A percentile compares a stretch with the other conserved stretches of the same genome.
These are phyloP conservation scores for Melinopterus prodromus DNA, from an alignment of 2,888 invertebrate species.

Conservation along the genomic window DNA sequence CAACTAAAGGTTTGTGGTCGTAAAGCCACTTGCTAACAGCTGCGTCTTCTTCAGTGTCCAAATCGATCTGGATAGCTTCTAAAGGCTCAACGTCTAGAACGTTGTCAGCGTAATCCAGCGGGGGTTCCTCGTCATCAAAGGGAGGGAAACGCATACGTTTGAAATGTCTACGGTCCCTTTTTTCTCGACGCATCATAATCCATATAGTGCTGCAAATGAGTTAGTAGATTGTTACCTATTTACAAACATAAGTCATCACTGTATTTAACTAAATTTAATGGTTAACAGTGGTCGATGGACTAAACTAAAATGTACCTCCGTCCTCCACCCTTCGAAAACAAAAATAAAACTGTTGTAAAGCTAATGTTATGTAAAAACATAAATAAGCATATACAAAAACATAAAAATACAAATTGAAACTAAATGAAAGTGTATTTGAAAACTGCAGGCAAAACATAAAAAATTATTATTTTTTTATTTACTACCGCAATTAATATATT, in stretches of 20 bases:
- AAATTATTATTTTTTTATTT: no score
- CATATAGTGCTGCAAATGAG: constrained; percentile 87
- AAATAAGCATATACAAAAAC: no score
- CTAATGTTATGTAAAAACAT: no score
- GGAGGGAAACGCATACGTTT: constrained; percentile 99
- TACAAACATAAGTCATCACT: constrained; percentile 8
- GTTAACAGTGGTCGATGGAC: no score
- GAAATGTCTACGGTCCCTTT: constrained; percentile 97
- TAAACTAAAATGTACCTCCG: no score
- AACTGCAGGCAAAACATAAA: no score
- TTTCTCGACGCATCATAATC: constrained; percentile 99
- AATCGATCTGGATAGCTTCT: constrained; percentile 98
- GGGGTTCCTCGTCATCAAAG: constrained; percentile 99
- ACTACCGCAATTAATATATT: no score
- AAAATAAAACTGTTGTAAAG: no score
- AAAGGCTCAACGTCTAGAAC: constrained; percentile 98
- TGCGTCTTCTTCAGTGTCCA: constrained; percentile 93
- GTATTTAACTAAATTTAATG: no score
- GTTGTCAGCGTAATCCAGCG: constrained; percentile 98
- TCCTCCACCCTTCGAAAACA: no score
- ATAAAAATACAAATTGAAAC: no score
- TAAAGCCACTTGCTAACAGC: constrained; percentile 98
- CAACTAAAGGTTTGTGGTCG: constrained; percentile 95
- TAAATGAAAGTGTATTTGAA: no score
- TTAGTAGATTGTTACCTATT: neutral